Conservation (phyloP, 2,113 vertebrate genomes). For the Ictalurus punctatus region DNA sequence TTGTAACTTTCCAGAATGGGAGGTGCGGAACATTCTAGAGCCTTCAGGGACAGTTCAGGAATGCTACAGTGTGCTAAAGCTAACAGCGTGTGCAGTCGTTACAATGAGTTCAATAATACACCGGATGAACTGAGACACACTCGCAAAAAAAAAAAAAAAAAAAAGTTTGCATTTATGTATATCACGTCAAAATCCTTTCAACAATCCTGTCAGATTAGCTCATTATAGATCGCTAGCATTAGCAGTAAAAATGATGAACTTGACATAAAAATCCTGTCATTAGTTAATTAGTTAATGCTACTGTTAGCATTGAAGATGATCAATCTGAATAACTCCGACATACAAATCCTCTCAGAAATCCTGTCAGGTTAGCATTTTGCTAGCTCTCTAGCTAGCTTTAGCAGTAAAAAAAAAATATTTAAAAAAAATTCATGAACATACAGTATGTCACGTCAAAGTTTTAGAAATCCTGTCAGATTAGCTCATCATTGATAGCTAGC, state of each 20-base stretch:
- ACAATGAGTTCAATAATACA: neutral
- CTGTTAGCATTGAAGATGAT: neutral
- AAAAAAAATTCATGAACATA: neutral
- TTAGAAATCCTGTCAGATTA: neutral
- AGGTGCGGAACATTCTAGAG: conserved; percentile 19
- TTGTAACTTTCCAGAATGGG: neutral
- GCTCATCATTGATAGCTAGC: neutral
- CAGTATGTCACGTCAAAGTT: neutral
- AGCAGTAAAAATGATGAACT: neutral
- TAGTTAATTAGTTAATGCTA: neutral
- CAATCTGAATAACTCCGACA: neutral
- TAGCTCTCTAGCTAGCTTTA: neutral
- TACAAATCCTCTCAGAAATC: neutral
- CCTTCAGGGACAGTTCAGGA: neutral
- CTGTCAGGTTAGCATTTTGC: neutral
- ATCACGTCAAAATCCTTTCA: neutral
- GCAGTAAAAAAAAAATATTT: neutral
- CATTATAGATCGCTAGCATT: neutral
- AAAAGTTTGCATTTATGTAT: neutral
- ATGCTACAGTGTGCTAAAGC: neutral
- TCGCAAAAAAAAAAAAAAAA: neutral
- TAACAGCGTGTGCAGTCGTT: neutral
- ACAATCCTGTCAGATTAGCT: neutral
- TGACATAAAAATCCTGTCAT: too few species aligned
- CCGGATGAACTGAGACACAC: neutral